Conservation (phyloP, 2,888 invertebrate species). For the Caprella mutica region DNA sequence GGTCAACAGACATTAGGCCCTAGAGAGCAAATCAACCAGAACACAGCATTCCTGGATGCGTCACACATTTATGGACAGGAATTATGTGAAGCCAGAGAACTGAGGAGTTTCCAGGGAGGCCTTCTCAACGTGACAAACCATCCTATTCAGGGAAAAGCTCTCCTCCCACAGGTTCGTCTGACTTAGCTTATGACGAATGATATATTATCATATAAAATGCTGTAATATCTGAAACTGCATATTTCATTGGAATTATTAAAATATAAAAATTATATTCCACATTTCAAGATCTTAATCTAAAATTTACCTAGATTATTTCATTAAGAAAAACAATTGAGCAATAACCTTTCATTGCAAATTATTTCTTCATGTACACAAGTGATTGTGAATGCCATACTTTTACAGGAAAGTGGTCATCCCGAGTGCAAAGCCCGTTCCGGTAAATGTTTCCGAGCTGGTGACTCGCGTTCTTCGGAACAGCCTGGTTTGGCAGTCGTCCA, state of each 20-base stretch:
- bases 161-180: conserved; percentile 59
- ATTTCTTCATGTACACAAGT: too few relatives aligned
- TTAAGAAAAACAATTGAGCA: too few relatives aligned
- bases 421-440: conserved; percentile 80
- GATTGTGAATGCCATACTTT: too few relatives aligned
- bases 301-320: too few relatives aligned
- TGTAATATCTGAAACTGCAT: too few relatives aligned
- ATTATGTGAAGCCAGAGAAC: conserved; percentile 59
- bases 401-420: conserved; percentile 32
- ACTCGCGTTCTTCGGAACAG: conserved; percentile 69
- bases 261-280: too few relatives aligned
- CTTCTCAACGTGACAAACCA: conserved; percentile 67
- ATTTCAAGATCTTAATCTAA: too few relatives aligned
- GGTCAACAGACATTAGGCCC: conserved; percentile 79
- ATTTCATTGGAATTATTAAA: too few relatives aligned
- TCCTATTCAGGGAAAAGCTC: conserved; percentile 58
- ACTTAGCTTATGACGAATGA: too few relatives aligned
- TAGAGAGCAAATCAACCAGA: conserved; percentile 86
- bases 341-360: too few relatives aligned
- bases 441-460: conserved; percentile 72
- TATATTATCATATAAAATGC: too few relatives aligned
- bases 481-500: conserved; percentile 79
- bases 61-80: conserved; percentile 86
- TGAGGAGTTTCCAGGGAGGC: conserved; percentile 64
- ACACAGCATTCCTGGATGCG: conserved; percentile 76